Percentiles rank a stretch among this genome's conserved stretches.
phyloP scores from a whole-genome alignment of 1,140 invertebrate genomes.

The Zaprionus ghesquierei region DNA sequence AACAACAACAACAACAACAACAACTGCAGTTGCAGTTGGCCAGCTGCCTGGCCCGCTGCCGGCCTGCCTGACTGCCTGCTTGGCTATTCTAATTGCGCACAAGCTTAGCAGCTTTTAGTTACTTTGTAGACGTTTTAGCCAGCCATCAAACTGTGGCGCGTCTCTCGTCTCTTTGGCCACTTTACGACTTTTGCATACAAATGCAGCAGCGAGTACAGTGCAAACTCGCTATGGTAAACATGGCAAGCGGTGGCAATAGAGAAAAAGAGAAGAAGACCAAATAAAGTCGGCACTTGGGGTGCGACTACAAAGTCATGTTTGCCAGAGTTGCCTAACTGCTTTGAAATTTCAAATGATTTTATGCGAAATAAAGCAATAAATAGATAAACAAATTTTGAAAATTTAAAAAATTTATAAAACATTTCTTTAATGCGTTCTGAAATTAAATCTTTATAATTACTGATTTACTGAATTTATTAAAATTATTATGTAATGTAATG shows the following conservation, averaged over 20 bases:
- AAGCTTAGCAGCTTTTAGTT: slow-evolving; percentile 79
- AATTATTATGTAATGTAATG: no score
- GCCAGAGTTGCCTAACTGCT: background rate
- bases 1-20: slow-evolving; percentile 4
- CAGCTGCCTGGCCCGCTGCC: slow-evolving; percentile 36
- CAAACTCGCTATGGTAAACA: background rate
- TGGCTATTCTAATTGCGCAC: slow-evolving; percentile 77
- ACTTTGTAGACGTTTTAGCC: slow-evolving; percentile 76
- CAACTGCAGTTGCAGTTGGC: slow-evolving; percentile 21
- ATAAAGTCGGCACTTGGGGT: background rate
- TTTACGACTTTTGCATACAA: slow-evolving; percentile 56
- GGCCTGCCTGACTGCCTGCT: slow-evolving; percentile 44
- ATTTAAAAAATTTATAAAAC: background rate
- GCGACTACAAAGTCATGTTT: background rate
- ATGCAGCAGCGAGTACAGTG: background rate
- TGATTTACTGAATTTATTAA: no score
- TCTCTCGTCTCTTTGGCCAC: slow-evolving; percentile 24
- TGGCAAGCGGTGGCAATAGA: background rate
- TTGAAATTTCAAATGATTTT: background rate
- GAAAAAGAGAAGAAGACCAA: background rate
- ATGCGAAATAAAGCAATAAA: background rate
- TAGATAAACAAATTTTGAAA: no score
- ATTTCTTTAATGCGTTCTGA: background rate
- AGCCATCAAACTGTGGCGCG: slow-evolving; percentile 51
- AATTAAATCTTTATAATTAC: no score